A percentile compares a stretch with the other conserved stretches of the same genome.
Evolutionary conservation across 1,140 invertebrate species (phyloP).

Genomic region (Augochlora pura): DNA sequence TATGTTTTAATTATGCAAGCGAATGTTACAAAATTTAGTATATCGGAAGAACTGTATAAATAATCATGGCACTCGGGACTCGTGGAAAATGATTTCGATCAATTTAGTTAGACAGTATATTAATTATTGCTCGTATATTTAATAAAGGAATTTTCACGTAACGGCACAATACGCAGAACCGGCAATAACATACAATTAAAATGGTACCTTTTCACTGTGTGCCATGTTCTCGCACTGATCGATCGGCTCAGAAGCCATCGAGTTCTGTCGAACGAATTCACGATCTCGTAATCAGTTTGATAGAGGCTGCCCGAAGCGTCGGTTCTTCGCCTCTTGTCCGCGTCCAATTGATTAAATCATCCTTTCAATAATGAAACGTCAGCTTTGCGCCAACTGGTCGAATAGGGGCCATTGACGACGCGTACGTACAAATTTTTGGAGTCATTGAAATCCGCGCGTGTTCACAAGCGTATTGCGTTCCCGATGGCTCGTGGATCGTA

Average conservation of each 20-base stretch:
- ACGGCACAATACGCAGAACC: neutral
- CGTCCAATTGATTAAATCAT: neutral
- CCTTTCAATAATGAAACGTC: neutral
- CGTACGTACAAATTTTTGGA: neutral
- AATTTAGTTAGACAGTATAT: too few species aligned
- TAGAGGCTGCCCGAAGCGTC: constrained; percentile 13
- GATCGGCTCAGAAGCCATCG: constrained; percentile 9
- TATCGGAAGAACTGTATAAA: too few species aligned
- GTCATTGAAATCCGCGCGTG: neutral
- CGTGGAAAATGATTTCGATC: too few species aligned
- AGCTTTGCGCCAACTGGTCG: neutral
- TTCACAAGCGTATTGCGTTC: too few species aligned
- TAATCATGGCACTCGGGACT: too few species aligned
- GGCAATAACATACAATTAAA: neutral
- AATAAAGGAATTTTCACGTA: neutral
- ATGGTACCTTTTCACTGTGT: neutral
- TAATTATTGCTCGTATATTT: neutral
- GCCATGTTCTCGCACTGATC: neutral
- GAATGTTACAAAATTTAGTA: too few species aligned
- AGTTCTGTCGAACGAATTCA: constrained; percentile 26
- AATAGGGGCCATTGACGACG: neutral
- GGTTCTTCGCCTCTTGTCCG: constrained; percentile 4
- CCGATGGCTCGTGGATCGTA: too few species aligned
- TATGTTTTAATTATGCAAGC: too few species aligned
- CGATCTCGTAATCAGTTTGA: constrained; percentile 14